Conservation (phyloP, 2,888 invertebrate species). For the Palloptera scutellata region DNA sequence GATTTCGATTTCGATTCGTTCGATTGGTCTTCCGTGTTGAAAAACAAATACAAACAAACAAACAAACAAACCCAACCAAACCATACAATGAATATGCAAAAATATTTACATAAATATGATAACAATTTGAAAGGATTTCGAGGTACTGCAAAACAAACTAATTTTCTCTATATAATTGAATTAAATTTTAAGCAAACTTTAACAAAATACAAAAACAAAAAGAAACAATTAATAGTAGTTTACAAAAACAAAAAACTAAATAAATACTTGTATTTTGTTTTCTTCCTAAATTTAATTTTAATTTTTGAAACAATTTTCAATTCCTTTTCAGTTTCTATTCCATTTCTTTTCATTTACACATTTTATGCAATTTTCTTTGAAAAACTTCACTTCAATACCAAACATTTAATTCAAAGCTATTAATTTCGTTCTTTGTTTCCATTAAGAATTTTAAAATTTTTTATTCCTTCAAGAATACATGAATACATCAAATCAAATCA, state of each 20-base stretch:
- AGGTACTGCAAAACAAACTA: slow-evolving; percentile 61
- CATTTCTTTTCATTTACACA: too few relatives aligned
- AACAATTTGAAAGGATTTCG: slow-evolving; percentile 63
- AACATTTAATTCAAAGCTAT: slow-evolving; percentile 4
- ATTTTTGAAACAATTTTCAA: slow-evolving; percentile 15
- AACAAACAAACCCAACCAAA: slow-evolving; percentile 36
- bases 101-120: slow-evolving; percentile 35
- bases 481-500: slow-evolving; percentile 38
- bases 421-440: slow-evolving; percentile 35
- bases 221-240: slow-evolving; percentile 18
- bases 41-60: slow-evolving; percentile 35
- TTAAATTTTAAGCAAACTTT: slow-evolving; percentile 49
- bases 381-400: slow-evolving; percentile 16
- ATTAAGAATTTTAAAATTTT: slow-evolving; percentile 41
- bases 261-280: slow-evolving; percentile 13
- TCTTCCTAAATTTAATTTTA: background rate
- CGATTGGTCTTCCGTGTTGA: slow-evolving; percentile 53
- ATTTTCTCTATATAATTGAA: slow-evolving; percentile 44
- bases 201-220: slow-evolving; percentile 5
- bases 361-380: too few relatives aligned
- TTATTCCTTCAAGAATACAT: slow-evolving; percentile 37
- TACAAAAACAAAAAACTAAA: slow-evolving; percentile 4
- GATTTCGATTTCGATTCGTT: slow-evolving; percentile 43
- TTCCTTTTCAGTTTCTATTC: background rate
- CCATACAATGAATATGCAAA: slow-evolving; percentile 42